Evolutionary conservation across 2,888 invertebrate species (phyloP).

Genomic region (Dyspetes luteomarginatus): DNA sequence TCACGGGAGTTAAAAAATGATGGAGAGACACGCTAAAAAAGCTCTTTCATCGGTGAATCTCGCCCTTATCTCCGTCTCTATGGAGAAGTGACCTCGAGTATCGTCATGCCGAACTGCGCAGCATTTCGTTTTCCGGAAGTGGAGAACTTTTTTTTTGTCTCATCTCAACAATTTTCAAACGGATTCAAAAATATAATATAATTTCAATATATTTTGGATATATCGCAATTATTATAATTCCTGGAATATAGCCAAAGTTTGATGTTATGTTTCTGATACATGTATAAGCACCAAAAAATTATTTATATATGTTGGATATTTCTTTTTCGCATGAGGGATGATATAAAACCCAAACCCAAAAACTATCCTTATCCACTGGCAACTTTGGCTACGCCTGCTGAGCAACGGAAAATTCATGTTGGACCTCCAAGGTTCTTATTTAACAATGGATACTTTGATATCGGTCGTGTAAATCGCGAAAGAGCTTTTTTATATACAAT

Average conservation of each 20-base stretch:
- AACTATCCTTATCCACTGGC: neutral
- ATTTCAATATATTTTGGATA: too few species aligned
- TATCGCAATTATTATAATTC: too few species aligned
- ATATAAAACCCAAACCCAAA: neutral
- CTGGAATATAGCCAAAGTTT: too few species aligned
- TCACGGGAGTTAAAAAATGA: neutral
- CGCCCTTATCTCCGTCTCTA: neutral
- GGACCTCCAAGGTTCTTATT: too few species aligned
- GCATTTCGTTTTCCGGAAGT: constrained; percentile 3
- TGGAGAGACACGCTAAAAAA: constrained; percentile 5
- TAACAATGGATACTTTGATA: constrained; percentile 11
- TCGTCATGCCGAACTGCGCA: neutral
- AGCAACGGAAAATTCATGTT: too few species aligned
- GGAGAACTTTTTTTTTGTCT: constrained; percentile 21
- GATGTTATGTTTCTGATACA: too few species aligned
- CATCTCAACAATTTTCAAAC: neutral
- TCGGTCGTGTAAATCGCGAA: constrained; percentile 7
- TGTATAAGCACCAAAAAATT: too few species aligned
- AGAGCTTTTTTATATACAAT: constrained; percentile 29
- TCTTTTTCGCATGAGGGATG: too few species aligned
- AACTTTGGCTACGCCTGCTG: neutral
- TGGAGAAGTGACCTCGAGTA: neutral
- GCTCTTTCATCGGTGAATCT: constrained; percentile 5
- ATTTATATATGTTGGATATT: neutral
- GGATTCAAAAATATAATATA: too few species aligned